phyloP scores from a whole-genome alignment of 64 coral and sea anemone species.

The Montipora foliosa region DNA sequence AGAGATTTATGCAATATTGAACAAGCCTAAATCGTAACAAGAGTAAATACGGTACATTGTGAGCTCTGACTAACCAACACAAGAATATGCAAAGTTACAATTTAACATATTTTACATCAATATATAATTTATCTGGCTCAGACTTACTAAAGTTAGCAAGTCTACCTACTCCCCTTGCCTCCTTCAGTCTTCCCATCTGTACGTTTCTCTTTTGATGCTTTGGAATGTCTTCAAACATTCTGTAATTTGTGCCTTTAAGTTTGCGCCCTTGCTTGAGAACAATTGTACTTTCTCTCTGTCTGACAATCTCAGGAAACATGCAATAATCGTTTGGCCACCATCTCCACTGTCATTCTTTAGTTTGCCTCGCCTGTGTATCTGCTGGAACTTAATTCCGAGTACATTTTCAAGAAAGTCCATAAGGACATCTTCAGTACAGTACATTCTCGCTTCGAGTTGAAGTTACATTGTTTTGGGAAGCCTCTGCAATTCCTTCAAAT shows the following conservation, averaged over 20 bases:
- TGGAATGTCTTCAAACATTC: too few relatives aligned
- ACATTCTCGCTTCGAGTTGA: not conserved
- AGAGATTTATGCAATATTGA: not conserved
- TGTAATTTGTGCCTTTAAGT: too few relatives aligned
- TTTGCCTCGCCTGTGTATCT: not conserved
- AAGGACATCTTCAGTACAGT: not conserved
- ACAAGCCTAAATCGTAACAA: not conserved
- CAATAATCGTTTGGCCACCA: not conserved
- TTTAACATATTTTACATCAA: not conserved
- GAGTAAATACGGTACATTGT: not conserved
- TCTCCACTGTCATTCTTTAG: not conserved
- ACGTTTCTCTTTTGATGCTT: too few relatives aligned
- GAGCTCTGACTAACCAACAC: not conserved
- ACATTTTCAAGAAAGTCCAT: not conserved
- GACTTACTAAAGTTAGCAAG: constrained; percentile 4
- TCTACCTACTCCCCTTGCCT: not conserved
- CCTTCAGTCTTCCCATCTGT: too few relatives aligned
- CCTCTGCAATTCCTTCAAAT: constrained; percentile 18
- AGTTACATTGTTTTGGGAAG: not conserved
- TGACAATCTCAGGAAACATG: not conserved
- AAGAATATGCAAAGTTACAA: not conserved
- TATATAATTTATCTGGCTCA: not conserved
- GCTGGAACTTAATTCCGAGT: not conserved
- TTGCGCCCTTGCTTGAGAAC: not conserved
- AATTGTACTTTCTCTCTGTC: not conserved